These are phyloP conservation scores for Eidolon helvum DNA, from an alignment of 2,113 vertebrate species.

Conservation along the genomic window DNA sequence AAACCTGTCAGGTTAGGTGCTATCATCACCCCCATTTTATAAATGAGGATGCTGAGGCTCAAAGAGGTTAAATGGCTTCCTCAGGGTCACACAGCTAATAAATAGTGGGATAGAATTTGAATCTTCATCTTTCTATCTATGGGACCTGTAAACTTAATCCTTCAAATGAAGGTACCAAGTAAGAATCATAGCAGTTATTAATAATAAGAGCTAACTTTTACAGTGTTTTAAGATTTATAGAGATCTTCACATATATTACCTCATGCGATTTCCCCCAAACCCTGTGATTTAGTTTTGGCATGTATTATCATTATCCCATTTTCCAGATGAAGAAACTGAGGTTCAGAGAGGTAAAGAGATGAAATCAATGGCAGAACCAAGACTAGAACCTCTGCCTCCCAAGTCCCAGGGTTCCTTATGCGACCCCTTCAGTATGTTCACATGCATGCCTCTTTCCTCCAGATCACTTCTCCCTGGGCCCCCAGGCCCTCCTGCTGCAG, in stretches of 20 bases:
- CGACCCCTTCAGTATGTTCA: background rate
- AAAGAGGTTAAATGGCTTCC: background rate
- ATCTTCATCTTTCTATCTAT: background rate
- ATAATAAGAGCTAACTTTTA: background rate
- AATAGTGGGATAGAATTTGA: conserved; percentile 3
- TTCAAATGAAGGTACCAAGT: background rate
- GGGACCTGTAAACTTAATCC: background rate
- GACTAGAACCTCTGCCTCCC: background rate
- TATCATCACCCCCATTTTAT: background rate
- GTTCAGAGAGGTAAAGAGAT: background rate
- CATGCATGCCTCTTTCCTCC: conserved; percentile 44
- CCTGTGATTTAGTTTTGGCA: background rate
- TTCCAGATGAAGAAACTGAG: conserved; percentile 40
- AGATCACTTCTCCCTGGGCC: conserved; percentile 67
- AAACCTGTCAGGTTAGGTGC: background rate
- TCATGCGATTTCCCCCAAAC: background rate
- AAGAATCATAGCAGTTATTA: background rate
- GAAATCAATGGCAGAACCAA: background rate
- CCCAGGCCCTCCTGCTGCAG: background rate
- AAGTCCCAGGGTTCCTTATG: background rate
- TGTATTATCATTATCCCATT: background rate
- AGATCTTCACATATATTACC: background rate
- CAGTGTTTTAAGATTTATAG: background rate
- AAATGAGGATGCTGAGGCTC: background rate
- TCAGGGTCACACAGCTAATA: background rate